Conservation (phyloP, 2,797 vertebrate species). For the Gobionotothen gibberifrons region DNA sequence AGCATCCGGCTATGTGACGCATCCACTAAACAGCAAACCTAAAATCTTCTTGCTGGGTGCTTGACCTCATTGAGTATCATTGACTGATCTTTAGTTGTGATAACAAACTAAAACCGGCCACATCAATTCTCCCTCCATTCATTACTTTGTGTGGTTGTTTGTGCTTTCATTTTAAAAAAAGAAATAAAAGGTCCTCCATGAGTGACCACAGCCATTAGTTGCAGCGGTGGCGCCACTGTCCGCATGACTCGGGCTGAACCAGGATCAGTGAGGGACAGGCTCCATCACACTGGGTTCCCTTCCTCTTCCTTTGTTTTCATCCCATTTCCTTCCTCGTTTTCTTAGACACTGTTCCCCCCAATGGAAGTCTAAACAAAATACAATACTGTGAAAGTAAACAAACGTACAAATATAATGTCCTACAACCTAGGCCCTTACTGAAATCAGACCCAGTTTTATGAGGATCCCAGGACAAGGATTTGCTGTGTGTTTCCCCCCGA, state of each 20-base stretch:
- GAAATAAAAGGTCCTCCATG: slow-evolving; percentile 48
- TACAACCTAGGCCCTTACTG: slow-evolving; percentile 39
- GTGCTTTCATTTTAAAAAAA: slow-evolving; percentile 42
- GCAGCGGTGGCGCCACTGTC: slow-evolving; percentile 73
- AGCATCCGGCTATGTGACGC: not conserved
- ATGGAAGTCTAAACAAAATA: slow-evolving; percentile 84
- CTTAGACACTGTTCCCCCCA: slow-evolving; percentile 77
- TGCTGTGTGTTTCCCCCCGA: not conserved
- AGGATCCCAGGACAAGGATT: slow-evolving; percentile 10
- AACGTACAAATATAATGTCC: slow-evolving; percentile 68
- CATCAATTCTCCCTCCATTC: slow-evolving; percentile 30
- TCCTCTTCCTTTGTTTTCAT: slow-evolving; percentile 87
- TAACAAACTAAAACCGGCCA: slow-evolving; percentile 18
- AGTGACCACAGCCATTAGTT: slow-evolving; percentile 63
- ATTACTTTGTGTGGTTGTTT: slow-evolving; percentile 54
- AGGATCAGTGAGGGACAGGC: slow-evolving; percentile 75
- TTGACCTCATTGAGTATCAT: slow-evolving; percentile 20
- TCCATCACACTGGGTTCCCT: slow-evolving; percentile 80
- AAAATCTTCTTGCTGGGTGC: not conserved
- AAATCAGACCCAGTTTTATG: slow-evolving; percentile 22
- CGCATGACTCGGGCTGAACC: slow-evolving; percentile 63
- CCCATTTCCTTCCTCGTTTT: slow-evolving; percentile 86
- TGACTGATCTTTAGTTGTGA: slow-evolving; percentile 20
- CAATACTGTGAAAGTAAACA: slow-evolving; percentile 84
- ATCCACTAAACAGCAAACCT: not conserved